Evolutionary conservation across 2,113 vertebrate genomes (phyloP), one percentile per base, ranked within the genome.

Genomic region (Hydrolagus affinis): DNA sequence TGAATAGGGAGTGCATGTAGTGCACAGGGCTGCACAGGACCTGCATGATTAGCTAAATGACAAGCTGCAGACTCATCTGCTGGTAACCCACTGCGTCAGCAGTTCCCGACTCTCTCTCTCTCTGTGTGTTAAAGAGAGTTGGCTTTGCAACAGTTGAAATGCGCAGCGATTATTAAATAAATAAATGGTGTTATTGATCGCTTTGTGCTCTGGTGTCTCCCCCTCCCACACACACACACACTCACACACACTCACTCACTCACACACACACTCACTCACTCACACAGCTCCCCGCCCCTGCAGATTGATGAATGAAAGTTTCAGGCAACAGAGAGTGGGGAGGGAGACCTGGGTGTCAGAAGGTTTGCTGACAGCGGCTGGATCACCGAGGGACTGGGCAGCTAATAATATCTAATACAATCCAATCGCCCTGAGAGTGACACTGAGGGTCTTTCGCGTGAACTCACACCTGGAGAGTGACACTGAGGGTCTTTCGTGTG

Each of bases 51-150:
- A 88, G 87, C 77, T 87, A 86, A 86, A 87, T 87, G 86, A 83
- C 87, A 85, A 83, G 87, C 68, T 60, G 86, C 85, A 74, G 44
- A 74, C 87, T 71, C 70, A 77, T 57, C 86, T 74, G 70, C 86
- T 86, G 44, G 2, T 44, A 44, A 44, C 85, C 87, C 85, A 68
- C 75, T 86, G 88, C 89, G 88, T 87, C 89, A 89, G 87, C 87
- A 72, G 68, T 77, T 69, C 77, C 64, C 77, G 73, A 78, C 44
- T 69, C 62, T 17, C 76, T n/a, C 68, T 0, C 30, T 60, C 21
- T 70, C 56, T 23, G 70, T 30, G 59, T 85, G 66, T 21, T 44
- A 3, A 70, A 44, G 44, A 44, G 75, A 80, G 86, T 83, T 76
- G 62, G 88, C 85, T 68, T 85, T 85, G 86, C 80, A 64, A 80